Conservation (phyloP, 2,797 vertebrate genomes). For the Coregonus suidteri region DNA sequence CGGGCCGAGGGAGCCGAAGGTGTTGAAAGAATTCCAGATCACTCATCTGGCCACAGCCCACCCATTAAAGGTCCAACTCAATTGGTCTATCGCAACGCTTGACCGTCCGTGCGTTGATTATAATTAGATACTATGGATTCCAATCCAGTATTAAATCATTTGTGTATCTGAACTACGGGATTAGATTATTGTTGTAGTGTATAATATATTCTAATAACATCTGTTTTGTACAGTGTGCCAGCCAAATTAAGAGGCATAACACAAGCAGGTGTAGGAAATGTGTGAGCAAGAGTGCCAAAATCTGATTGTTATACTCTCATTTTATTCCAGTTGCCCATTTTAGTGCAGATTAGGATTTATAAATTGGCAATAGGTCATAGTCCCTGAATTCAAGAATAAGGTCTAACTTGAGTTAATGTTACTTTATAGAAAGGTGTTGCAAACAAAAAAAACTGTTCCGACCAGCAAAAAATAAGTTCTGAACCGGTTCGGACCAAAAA, state of each 20-base stretch:
- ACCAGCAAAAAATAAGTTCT: too few species aligned
- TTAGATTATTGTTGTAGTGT: background rate
- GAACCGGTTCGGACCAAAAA: too few species aligned
- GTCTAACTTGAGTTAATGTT: background rate
- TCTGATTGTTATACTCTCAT: background rate
- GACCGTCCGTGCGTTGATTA: background rate
- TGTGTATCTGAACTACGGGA: background rate
- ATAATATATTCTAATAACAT: background rate
- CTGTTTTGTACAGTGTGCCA: background rate
- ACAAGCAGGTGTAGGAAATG: background rate
- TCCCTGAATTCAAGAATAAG: background rate
- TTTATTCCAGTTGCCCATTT: background rate
- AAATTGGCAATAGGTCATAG: background rate
- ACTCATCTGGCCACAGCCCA: constrained; percentile 55
- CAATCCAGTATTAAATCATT: background rate
- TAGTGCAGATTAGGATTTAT: background rate
- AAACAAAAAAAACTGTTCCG: too few species aligned
- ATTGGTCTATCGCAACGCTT: constrained; percentile 34
- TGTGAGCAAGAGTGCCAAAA: background rate
- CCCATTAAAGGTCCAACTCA: constrained; percentile 34
- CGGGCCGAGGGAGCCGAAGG: constrained; percentile 69
- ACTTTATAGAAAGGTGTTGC: background rate
- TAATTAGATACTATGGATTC: background rate
- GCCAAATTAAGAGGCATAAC: background rate
- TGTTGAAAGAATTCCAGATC: constrained; percentile 89